Evolutionary conservation across 2,888 invertebrate genomes (phyloP).

Genomic region (Plutella xylostella): DNA sequence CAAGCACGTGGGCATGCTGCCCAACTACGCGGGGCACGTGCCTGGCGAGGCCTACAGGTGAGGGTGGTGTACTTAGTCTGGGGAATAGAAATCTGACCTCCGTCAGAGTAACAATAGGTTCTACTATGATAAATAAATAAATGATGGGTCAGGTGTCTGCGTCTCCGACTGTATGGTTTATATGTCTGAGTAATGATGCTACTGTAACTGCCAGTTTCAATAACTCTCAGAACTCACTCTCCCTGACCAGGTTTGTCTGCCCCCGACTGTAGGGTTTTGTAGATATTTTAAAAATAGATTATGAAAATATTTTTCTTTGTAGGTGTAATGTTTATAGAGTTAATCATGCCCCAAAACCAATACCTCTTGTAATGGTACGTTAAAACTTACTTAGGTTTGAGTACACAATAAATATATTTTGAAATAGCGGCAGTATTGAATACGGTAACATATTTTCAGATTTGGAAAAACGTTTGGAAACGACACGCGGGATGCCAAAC

Average conservation of each 20-base stretch:
- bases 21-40: conserved; percentile 83
- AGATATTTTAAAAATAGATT: too few relatives aligned
- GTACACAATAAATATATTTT: neutral
- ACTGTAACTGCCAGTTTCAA: too few relatives aligned
- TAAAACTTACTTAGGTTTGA: neutral
- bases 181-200: too few relatives aligned
- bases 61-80: too few relatives aligned
- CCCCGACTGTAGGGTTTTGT: too few relatives aligned
- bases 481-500: conserved; percentile 78
- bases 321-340: neutral
- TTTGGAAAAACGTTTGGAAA: conserved; percentile 82
- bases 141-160: too few relatives aligned
- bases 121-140: too few relatives aligned
- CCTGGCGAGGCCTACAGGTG: conserved; percentile 80
- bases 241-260: too few relatives aligned
- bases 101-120: too few relatives aligned
- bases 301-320: neutral
- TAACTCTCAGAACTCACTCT: too few relatives aligned
- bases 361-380: neutral
- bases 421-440: neutral
- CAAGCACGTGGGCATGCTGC: conserved; percentile 78
- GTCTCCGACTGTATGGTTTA: too few relatives aligned
- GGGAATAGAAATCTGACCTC: too few relatives aligned
- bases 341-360: neutral
- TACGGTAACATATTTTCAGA: conserved; percentile 38